Evolutionary conservation across 2,888 invertebrate genomes (phyloP), one percentile per base, ranked within the genome.

Genomic region (Coelogynopora nodosa): DNA sequence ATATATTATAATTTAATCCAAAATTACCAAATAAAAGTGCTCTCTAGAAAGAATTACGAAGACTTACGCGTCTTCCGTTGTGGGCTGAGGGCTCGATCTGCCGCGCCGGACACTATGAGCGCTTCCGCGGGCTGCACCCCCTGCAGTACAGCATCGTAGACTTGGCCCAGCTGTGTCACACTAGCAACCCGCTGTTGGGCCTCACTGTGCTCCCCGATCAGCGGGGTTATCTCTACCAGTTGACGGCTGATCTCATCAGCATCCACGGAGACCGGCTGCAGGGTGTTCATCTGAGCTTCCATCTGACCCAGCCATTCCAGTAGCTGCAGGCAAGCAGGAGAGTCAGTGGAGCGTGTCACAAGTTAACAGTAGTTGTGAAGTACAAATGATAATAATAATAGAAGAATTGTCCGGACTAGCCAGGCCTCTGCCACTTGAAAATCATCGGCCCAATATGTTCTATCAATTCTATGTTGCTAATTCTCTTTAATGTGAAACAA

Each of bases 131-230:
- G 26, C 27, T 67, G 86, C 2, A 86, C 30, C 23, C 87, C 87
- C 26, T 87, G 84, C 67, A 87, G 10, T 23, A 86, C 67, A n/a
- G 85, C 28, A 29, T 87, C 87, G 74, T 86, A 87, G 1, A 28
- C 29, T 84, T 31, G 74, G 0, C 85, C 85, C 0, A 82, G 23
- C 2, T 81, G 26, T n/a, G 30, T 85, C 84, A 85, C 74, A n/a
- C 29, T 67, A 27, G n/a, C 85, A 31, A 85, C 30, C 23, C 30
- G 74, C 29, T 10, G 67, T 67, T 80, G 74, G 82, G 81, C 30
- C 18, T 49, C 85, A 30, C n/a, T 28, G 74, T 81, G 67, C 10
- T 85, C 74, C 1, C n/a, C 23, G 2, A 82, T 74, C 0, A 85
- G 28, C 2, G 67, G 74, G 26, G n/a, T 29, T n/a, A 82, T 30